Base-by-base conservation (phyloP, 2,797 vertebrate genomes). In the Typhlichthys eigenmanni region DNA sequence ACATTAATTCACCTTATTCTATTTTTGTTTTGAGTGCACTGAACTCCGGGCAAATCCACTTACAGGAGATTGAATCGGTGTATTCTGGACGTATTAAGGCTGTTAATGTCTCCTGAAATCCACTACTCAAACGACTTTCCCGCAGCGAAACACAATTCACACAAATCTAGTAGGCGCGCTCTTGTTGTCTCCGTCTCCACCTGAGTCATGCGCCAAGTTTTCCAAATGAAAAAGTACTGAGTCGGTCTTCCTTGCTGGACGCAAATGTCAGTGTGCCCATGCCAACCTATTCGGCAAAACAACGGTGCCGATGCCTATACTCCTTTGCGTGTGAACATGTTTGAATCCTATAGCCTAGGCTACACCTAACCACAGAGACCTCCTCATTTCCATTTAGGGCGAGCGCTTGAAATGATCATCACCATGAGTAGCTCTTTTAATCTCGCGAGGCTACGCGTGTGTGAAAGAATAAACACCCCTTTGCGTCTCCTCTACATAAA, bases 41-140 rank as follows among this genome's bases (percentile, higher is more conserved):
- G 14, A 76, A 72, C 47, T 53, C 49, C 10, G 55, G 54, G 49
- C 65, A 75, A 82, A 82, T 80, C 84, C 83, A 76, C 57, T 49
- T 66, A 67, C 68, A 73, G 66, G 67, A 69, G 59, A 66, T 62
- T 62, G 66, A 71, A 68, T 51, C n/a, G 50, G 74, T 83, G 75
- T 76, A 69, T 67, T 73, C 46, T 74, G 68, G 64, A 58, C 66
- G 55, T 57, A 75, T 9, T 9, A 43, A 68, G 55, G 62, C 58
- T 62, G 77, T 48, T 71, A 72, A 69, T 65, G 74, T 75, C 71
- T 82, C 74, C 64, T 50, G 47, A 69, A 74, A 71, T 51, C 65
- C 74, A 9, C 82, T 81, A 78, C 81, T 91, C 85, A 88, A 76
- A 86, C 85, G 66, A 73, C 70, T 79, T 74, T 76, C 75, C 87